A percentile compares a stretch with the other conserved stretches of the same genome.
These are phyloP conservation scores for Drosophila repleta DNA, from an alignment of 1,140 invertebrate genomes.

Conservation along the genomic window DNA sequence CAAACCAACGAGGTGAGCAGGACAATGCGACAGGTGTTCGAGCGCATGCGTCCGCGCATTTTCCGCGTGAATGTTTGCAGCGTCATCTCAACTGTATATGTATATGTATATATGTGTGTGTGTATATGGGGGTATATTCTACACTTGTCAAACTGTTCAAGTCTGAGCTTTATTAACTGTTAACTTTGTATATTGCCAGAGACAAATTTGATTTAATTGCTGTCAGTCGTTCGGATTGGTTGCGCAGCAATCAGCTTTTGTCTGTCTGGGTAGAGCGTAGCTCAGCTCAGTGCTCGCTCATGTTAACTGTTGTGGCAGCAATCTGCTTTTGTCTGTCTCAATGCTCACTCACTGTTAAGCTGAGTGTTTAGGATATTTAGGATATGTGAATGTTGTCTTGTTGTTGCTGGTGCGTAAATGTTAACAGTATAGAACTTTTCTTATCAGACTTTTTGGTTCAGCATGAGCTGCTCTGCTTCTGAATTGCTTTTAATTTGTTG, in stretches of 20 bases:
- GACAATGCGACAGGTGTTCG: constrained; percentile 97
- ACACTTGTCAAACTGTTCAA: constrained; percentile 7
- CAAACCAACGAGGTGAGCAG: constrained; percentile 97
- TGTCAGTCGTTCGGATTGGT: constrained; percentile 35
- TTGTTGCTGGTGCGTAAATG: constrained; percentile 19
- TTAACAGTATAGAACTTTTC: constrained; percentile 52
- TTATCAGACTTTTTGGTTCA: constrained; percentile 69
- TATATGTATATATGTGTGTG: background rate
- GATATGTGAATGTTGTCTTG: constrained; percentile 60
- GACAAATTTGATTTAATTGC: constrained; percentile 39
- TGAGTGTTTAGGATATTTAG: constrained; percentile 31
- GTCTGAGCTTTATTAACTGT: constrained; percentile 24
- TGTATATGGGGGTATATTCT: background rate
- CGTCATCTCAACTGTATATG: constrained; percentile 57
- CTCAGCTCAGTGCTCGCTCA: constrained; percentile 12
- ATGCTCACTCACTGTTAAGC: constrained; percentile 22
- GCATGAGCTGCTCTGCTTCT: constrained; percentile 45
- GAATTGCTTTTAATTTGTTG: constrained; percentile 54
- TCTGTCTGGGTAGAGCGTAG: constrained; percentile 17
- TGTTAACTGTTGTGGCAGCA: constrained; percentile 34
- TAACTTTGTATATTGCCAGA: constrained; percentile 6
- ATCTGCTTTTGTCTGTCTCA: constrained; percentile 31
- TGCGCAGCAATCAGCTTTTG: constrained; percentile 43
- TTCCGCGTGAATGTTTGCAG: constrained; percentile 85
- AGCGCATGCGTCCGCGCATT: constrained; percentile 93